Conservation (phyloP, 1,140 invertebrate genomes). For the Drosophila guanche region DNA sequence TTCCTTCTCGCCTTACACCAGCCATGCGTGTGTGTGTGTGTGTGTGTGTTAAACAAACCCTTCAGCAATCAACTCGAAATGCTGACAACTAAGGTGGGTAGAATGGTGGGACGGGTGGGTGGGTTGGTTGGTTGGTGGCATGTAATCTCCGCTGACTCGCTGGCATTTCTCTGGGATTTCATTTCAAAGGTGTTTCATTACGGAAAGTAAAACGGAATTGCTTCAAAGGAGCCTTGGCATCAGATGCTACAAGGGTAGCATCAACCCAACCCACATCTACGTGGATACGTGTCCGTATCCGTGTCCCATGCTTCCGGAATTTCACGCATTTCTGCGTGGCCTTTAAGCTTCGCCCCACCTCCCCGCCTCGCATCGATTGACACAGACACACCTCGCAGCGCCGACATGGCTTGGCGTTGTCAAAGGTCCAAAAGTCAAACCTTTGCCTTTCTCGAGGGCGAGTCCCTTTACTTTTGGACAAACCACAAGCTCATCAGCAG, state of each 20-base stretch:
- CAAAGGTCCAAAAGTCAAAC: slow-evolving; percentile 43
- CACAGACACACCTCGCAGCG: background rate
- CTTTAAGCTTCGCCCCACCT: slow-evolving; percentile 7
- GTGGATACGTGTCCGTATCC: too few relatives aligned
- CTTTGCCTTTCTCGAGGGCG: slow-evolving; percentile 7
- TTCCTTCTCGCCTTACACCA: background rate
- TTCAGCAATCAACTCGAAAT: slow-evolving; percentile 48
- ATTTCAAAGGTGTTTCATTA: slow-evolving; percentile 48
- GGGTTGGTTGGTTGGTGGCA: too few relatives aligned
- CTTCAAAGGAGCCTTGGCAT: slow-evolving; percentile 1
- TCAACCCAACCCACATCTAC: too few relatives aligned
- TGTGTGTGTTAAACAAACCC: slow-evolving; percentile 23
- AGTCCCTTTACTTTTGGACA: slow-evolving; percentile 6
- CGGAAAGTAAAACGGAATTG: slow-evolving; percentile 27
- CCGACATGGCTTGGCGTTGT: slow-evolving; percentile 22
- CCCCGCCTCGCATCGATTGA: background rate
- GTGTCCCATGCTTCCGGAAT: background rate
- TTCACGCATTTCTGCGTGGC: background rate
- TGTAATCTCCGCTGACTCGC: slow-evolving; percentile 4
- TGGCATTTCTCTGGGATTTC: slow-evolving; percentile 27
- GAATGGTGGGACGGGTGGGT: too few relatives aligned
- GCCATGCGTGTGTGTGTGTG: background rate
- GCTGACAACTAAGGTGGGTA: slow-evolving; percentile 36
- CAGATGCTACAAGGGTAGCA: slow-evolving; percentile 14
- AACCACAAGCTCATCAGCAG: slow-evolving; percentile 27